These are phyloP conservation scores for Stegophylla sp. DNA, from an alignment of 2,888 invertebrate species.

Conservation along the genomic window DNA sequence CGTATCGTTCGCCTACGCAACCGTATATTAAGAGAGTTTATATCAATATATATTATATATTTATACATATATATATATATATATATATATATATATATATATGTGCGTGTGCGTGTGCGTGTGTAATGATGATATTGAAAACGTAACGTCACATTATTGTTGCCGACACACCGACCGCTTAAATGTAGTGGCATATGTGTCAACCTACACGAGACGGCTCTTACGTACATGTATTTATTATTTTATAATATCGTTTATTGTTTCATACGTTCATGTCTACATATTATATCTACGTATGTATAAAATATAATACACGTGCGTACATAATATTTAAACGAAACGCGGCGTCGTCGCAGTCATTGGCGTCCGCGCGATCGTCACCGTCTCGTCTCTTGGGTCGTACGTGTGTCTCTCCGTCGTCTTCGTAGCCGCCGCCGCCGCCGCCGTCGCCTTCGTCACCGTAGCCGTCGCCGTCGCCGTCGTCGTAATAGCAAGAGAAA, in stretches of 20 bases:
- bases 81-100: too few relatives aligned
- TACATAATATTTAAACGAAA: neutral
- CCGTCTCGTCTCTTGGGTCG: too few relatives aligned
- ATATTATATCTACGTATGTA: too few relatives aligned
- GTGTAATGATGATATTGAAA: neutral
- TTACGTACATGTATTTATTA: neutral
- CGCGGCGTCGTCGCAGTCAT: neutral
- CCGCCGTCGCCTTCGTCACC: too few relatives aligned
- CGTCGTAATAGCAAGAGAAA: neutral
- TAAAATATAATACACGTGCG: too few relatives aligned
- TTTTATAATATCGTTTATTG: neutral
- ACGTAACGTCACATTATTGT: neutral
- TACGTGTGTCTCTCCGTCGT: neutral
- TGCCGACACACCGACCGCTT: neutral
- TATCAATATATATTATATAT: too few relatives aligned
- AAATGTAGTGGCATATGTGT: too few relatives aligned
- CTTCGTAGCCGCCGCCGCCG: too few relatives aligned
- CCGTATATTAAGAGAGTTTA: too few relatives aligned
- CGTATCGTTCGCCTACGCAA: too few relatives aligned
- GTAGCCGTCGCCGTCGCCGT: too few relatives aligned
- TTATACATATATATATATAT: too few relatives aligned
- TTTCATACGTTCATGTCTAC: neutral
- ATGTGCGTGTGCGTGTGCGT: neutral
- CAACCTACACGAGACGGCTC: neutral
- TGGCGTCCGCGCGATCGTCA: neutral